Evolutionary conservation across 2,113 vertebrate species (phyloP).

Genomic region (Kryptolebias marmoratus): DNA sequence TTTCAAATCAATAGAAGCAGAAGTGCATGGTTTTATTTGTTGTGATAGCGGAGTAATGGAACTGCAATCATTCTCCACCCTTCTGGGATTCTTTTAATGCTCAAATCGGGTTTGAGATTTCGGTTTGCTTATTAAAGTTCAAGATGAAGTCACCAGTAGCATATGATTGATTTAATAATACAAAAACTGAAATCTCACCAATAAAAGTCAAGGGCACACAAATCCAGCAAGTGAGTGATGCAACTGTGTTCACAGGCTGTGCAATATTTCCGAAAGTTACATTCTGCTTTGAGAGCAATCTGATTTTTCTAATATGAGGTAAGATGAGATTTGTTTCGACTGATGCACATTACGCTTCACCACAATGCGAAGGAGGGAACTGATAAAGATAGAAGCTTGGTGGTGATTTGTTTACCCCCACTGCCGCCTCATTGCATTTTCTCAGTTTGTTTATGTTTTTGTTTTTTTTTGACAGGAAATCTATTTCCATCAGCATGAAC

Average conservation of each 20-base stretch:
- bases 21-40: slow-evolving; percentile 24
- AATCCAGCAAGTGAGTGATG: slow-evolving; percentile 31
- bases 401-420: slow-evolving; percentile 24
- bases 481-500: not conserved
- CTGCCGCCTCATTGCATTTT: slow-evolving; percentile 35
- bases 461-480: slow-evolving; percentile 5
- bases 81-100: not conserved
- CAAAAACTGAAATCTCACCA: slow-evolving; percentile 20
- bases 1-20: slow-evolving; percentile 3
- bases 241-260: slow-evolving; percentile 32
- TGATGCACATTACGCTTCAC: slow-evolving; percentile 38
- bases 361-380: slow-evolving; percentile 18
- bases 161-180: slow-evolving; percentile 25
- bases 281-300: slow-evolving; percentile 41
- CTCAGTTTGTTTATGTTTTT: slow-evolving; percentile 45
- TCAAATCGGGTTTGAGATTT: slow-evolving; percentile 17
- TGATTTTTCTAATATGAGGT: slow-evolving; percentile 58
- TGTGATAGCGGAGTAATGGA: slow-evolving; percentile 17
- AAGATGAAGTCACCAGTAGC: not conserved
- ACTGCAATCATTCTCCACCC: slow-evolving; percentile 8
- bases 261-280: slow-evolving; percentile 41
- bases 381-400: slow-evolving; percentile 20
- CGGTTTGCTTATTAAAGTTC: not conserved
- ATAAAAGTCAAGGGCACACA: slow-evolving; percentile 20
- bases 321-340: slow-evolving; percentile 54